A percentile compares a stretch with the other conserved stretches of the same genome.
Conservation (phyloP, 2,113 vertebrate genomes). For the Thalassoma bifasciatum region DNA sequence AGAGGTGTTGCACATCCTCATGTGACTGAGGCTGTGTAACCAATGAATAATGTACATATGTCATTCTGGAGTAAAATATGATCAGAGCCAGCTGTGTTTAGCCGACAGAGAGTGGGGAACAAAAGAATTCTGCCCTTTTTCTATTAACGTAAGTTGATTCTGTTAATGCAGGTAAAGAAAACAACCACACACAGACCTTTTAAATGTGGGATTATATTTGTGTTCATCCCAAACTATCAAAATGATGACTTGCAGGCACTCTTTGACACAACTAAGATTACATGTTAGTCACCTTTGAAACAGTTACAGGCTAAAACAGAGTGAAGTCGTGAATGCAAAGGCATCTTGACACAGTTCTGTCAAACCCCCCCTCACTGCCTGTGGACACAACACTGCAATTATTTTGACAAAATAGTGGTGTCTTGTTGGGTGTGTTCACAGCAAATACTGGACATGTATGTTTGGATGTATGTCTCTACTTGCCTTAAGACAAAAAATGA, state of each 20-base stretch:
- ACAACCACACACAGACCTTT: background rate
- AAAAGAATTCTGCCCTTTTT: constrained; percentile 53
- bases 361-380: constrained; percentile 12
- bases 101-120: constrained; percentile 19
- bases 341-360: constrained; percentile 17
- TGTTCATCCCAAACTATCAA: background rate
- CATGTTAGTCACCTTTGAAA: background rate
- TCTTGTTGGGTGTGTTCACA: constrained; percentile 14
- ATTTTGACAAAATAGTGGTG: constrained; percentile 53
- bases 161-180: constrained; percentile 12
- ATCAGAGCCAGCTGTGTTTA: constrained; percentile 1
- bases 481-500: background rate
- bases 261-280: background rate
- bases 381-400: constrained; percentile 45
- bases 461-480: background rate
- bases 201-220: background rate
- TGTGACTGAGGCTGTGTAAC: constrained; percentile 1
- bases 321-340: constrained; percentile 3
- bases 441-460: constrained; percentile 27
- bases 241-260: background rate
- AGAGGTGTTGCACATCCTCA: background rate
- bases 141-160: constrained; percentile 5
- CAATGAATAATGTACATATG: constrained; percentile 33
- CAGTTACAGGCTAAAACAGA: background rate
- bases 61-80: constrained; percentile 6